Base-by-base conservation (phyloP, 2,797 vertebrate species). In the Monodelphis domestica region DNA sequence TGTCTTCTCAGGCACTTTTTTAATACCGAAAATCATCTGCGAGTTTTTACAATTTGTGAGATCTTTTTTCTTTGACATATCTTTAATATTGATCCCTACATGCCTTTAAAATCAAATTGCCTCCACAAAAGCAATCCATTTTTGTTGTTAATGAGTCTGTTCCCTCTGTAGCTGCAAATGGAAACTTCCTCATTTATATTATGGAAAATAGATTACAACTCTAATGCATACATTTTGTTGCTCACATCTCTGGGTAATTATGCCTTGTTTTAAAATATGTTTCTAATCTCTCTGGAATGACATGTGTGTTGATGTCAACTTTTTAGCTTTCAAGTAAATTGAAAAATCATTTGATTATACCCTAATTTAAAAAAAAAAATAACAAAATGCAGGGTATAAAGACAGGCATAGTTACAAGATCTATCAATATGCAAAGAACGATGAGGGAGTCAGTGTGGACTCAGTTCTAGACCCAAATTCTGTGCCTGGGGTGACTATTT, bases 131-230 rank as follows among this genome's bases (percentile, higher is more conserved):
- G n/a, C 15, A 24, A 78, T 45, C n/a, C 45, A 0, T 91, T 89
- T 70, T 84, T 92, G 24, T 4, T 45, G 38, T 90, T 30, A 94
- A 88, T 10, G 15, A 0, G 1, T 70, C 45, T 0, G 1, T 5
- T 57, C 53, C 63, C 53, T 88, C 90, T 87, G 89, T 12, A 87
- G 51, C 12, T 59, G 0, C 53, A 78, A 54, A 55, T 92, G 2
- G 29, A 28, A 92, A 55, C 28, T 1, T 94, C 54, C 29, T 51
- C 5, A 93, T 95, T 93, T 56, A 78, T 54, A 95, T 84, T 29
- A 88, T 91, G 30, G 88, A 88, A 54, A 93, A 54, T 91, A 5
- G 15, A 95, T 92, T 89, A 33, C 38, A 91, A 30, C 38, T 89
- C 1, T 90, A 91, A 54, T 93, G 94, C 10, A 38, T 21, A 30